phyloP scores from a whole-genome alignment of 1,140 invertebrate species.

The Babylonia areolata region DNA sequence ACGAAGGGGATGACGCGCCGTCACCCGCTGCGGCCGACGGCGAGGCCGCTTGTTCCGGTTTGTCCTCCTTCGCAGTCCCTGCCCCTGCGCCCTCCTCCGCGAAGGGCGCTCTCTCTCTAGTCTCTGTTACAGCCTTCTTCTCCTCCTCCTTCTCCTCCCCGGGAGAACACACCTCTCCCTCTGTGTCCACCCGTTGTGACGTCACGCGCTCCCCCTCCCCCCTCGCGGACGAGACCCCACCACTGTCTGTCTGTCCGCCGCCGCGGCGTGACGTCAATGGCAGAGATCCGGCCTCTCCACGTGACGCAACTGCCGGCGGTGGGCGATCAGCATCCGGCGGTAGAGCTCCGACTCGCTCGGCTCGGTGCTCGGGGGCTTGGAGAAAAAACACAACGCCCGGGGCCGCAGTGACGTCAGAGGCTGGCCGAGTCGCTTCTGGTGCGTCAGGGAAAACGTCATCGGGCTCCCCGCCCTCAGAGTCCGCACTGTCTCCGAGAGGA shows the following conservation, averaged over 20 bases:
- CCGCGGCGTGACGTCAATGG: not conserved
- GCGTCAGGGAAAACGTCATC: conserved; percentile 32
- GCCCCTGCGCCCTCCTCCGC: not conserved
- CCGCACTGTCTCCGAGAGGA: too few species aligned
- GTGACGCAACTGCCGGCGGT: conserved; percentile 26
- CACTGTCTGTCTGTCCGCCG: not conserved
- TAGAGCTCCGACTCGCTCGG: conserved; percentile 34
- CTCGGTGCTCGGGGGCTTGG: not conserved
- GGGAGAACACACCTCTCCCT: not conserved
- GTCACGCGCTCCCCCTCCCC: not conserved
- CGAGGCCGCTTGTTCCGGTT: not conserved
- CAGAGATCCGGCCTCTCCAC: conserved; percentile 19
- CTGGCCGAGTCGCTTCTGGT: not conserved
- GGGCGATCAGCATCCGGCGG: conserved; percentile 23
- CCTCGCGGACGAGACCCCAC: not conserved
- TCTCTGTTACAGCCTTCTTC: not conserved
- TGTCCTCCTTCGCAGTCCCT: not conserved
- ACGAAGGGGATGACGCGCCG: too few species aligned
- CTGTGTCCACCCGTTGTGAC: too few species aligned
- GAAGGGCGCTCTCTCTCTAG: not conserved
- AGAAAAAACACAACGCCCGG: conserved; percentile 20
- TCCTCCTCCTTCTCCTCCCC: not conserved
- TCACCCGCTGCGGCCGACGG: too few species aligned
- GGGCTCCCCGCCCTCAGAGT: conserved; percentile 21
- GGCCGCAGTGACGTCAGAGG: not conserved